Conservation (phyloP, 1,140 invertebrate genomes). For the honey bee (Apis mellifera) region DNA sequence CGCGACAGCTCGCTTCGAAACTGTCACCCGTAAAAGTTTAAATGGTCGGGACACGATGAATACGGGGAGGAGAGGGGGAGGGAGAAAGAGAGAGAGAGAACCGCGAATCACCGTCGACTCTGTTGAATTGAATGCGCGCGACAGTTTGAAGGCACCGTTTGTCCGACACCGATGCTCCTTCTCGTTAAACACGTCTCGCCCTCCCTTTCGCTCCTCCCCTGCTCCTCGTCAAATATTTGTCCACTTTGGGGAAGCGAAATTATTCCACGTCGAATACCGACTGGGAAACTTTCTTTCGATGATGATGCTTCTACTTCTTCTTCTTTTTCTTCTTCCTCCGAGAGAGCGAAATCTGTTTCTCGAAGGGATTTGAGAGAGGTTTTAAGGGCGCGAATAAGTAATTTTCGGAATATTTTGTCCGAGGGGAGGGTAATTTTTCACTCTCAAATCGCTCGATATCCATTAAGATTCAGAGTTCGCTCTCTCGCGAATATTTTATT, state of each 20-base stretch:
- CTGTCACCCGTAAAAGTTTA: slow-evolving; percentile 38
- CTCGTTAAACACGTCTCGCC: slow-evolving; percentile 1
- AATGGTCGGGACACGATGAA: slow-evolving; percentile 25
- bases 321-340: background rate
- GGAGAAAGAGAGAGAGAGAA: too few relatives aligned
- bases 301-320: background rate
- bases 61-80: background rate
- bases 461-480: too few relatives aligned
- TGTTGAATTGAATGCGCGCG: slow-evolving; percentile 37
- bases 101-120: slow-evolving; percentile 14
- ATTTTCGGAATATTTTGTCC: too few relatives aligned
- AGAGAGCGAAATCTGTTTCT: background rate
- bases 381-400: too few relatives aligned
- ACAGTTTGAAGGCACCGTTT: slow-evolving; percentile 29
- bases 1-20: slow-evolving; percentile 31
- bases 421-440: too few relatives aligned
- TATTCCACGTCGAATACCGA: background rate
- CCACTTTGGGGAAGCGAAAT: slow-evolving; percentile 1
- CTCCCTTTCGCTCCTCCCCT: too few relatives aligned
- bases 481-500: too few relatives aligned
- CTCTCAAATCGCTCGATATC: too few relatives aligned
- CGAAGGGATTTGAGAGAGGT: background rate
- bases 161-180: background rate
- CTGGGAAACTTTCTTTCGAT: background rate
- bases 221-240: slow-evolving; percentile 4